Percentiles rank a stretch among this genome's conserved stretches.
Evolutionary conservation across 2,888 invertebrate genomes (phyloP).

Genomic region (Orgyia antiqua): DNA sequence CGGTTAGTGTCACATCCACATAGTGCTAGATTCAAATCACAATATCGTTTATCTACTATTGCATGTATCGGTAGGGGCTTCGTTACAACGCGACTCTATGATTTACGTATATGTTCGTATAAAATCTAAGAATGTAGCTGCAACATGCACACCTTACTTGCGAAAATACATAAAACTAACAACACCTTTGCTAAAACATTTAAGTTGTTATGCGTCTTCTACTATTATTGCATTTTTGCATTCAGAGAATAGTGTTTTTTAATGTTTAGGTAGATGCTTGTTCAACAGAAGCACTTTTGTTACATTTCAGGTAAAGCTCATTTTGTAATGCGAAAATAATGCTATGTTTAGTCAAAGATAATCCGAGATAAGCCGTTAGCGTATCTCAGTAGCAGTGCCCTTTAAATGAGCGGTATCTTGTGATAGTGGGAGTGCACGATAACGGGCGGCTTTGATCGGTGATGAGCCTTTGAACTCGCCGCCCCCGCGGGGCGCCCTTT

Average conservation of each 20-base stretch:
- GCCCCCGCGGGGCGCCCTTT: constrained; percentile 51
- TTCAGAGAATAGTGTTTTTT: no score
- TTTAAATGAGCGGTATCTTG: constrained; percentile 48
- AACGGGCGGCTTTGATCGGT: constrained; percentile 62
- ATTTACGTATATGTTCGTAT: constrained; percentile 49
- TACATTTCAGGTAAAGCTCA: no score
- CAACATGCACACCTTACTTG: constrained; percentile 16
- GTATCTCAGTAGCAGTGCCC: constrained; percentile 57
- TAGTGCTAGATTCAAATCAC: no score
- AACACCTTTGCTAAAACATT: constrained; percentile 8
- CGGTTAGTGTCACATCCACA: no score
- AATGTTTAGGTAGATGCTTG: no score
- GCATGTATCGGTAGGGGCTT: constrained; percentile 30
- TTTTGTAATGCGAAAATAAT: no score
- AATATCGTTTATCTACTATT: constrained; percentile 21
- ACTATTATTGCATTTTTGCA: no score
- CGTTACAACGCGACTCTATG: constrained; percentile 25
- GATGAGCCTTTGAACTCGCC: constrained; percentile 57
- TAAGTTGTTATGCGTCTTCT: no score
- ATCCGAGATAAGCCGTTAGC: constrained; percentile 26
- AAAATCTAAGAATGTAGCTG: constrained; percentile 39
- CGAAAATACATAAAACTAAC: constrained; percentile 9
- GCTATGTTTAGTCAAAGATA: constrained; percentile 17
- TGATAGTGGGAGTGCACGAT: constrained; percentile 58
- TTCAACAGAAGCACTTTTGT: no score